Evolutionary conservation across 35 echinoderm and acorn worm genomes (phyloP).

Genomic region (Stichopus chloronotus): DNA sequence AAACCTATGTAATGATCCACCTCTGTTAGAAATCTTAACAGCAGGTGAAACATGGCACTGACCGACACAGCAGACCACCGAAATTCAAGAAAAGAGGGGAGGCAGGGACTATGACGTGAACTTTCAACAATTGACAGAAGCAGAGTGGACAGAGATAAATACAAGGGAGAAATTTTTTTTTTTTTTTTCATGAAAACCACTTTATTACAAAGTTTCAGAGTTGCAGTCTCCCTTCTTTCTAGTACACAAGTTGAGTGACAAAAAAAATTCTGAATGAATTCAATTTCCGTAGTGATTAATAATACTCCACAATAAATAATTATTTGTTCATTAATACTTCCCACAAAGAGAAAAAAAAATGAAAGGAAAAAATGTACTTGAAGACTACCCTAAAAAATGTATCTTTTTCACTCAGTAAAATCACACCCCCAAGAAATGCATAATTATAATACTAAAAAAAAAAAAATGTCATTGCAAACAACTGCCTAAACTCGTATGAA

Average conservation of each 20-base stretch:
- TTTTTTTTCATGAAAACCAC: conserved; percentile 51
- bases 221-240: conserved; percentile 54
- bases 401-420: conserved; percentile 40
- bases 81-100: not conserved
- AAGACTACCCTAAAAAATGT: conserved; percentile 42
- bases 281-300: conserved; percentile 32
- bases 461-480: conserved; percentile 51
- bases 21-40: too few relatives aligned
- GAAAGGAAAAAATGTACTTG: not conserved
- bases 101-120: not conserved
- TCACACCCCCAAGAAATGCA: conserved; percentile 54
- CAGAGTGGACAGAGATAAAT: not conserved
- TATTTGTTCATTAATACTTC: conserved; percentile 55
- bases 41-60: too few relatives aligned
- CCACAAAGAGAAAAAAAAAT: conserved; percentile 38
- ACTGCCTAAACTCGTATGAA: conserved; percentile 40
- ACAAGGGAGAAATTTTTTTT: not conserved
- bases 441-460: conserved; percentile 15
- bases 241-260: conserved; percentile 58
- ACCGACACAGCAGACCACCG: not conserved
- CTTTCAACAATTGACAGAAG: too few relatives aligned
- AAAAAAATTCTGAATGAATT: conserved; percentile 29
- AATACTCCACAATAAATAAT: conserved; percentile 65
- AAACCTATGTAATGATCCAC: too few relatives aligned
- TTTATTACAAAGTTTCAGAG: conserved; percentile 63